These are phyloP conservation scores for Tenebrio molitor DNA, from an alignment of 1,140 invertebrate species.

Conservation along the genomic window DNA sequence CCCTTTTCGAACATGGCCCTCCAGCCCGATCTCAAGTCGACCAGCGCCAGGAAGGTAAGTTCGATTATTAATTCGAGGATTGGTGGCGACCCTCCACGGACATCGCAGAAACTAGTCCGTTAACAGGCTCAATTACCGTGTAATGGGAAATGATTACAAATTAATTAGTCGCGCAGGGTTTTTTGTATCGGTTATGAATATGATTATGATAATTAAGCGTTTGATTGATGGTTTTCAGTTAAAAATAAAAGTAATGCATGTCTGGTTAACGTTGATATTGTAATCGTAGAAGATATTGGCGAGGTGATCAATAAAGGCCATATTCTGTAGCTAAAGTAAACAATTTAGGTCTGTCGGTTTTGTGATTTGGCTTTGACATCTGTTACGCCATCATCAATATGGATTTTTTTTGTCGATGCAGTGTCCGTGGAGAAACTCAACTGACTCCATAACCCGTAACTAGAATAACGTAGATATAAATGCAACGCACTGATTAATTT, in stretches of 20 bases:
- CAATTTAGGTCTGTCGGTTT: too few species aligned
- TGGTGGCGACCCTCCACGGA: not conserved
- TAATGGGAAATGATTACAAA: not conserved
- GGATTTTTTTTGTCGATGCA: not conserved
- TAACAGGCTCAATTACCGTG: too few species aligned
- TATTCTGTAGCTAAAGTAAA: too few species aligned
- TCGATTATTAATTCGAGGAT: too few species aligned
- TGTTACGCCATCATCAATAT: not conserved
- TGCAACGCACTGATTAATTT: constrained; percentile 33
- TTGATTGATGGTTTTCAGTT: not conserved
- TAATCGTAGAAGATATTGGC: too few species aligned
- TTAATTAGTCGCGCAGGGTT: not conserved
- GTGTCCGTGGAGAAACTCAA: constrained; percentile 24
- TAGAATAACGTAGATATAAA: constrained; percentile 27
- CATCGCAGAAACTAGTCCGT: not conserved
- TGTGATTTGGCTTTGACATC: too few species aligned
- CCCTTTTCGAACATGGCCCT: constrained; percentile 92
- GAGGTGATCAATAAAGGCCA: too few species aligned
- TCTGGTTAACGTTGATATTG: too few species aligned
- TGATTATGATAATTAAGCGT: not conserved
- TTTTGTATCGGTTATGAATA: not conserved
- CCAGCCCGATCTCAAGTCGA: constrained; percentile 73
- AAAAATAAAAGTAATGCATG: too few species aligned
- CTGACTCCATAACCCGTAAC: constrained; percentile 17
- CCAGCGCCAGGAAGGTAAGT: constrained; percentile 75